Conservation (phyloP, 1,140 invertebrate species). For the Bombus impatiens region DNA sequence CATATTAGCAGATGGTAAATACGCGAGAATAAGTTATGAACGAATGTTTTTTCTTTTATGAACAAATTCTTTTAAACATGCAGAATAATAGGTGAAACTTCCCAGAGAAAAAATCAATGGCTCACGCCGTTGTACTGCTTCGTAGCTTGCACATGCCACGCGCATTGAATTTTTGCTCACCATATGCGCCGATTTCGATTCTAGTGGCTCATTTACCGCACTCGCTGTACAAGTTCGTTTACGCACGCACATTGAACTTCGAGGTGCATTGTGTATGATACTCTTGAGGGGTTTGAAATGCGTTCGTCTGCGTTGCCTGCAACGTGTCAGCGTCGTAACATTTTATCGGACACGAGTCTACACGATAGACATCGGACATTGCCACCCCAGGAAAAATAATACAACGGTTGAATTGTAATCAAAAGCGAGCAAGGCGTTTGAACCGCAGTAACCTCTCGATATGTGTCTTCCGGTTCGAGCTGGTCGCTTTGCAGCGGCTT, state of each 20-base stretch:
- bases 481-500: background rate
- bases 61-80: background rate
- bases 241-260: conserved; percentile 8
- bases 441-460: conserved; percentile 22
- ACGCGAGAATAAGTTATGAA: background rate
- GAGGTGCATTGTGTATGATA: background rate
- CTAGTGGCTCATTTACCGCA: conserved; percentile 53
- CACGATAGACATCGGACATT: background rate
- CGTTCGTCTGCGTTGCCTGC: conserved; percentile 17
- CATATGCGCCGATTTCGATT: conserved; percentile 52
- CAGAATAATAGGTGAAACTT: background rate
- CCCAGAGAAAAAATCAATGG: background rate
- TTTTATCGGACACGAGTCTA: conserved; percentile 31
- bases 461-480: conserved; percentile 10
- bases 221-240: conserved; percentile 12
- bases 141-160: conserved; percentile 20
- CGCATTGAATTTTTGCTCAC: conserved; percentile 18
- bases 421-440: conserved; percentile 15
- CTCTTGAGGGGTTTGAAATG: background rate
- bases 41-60: background rate
- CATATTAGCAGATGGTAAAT: no score
- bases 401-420: conserved; percentile 33
- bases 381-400: background rate
- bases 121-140: conserved; percentile 18
- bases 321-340: conserved; percentile 2